phyloP scores from a whole-genome alignment of 2,888 invertebrate genomes.

The Agrochola lychnidis region DNA sequence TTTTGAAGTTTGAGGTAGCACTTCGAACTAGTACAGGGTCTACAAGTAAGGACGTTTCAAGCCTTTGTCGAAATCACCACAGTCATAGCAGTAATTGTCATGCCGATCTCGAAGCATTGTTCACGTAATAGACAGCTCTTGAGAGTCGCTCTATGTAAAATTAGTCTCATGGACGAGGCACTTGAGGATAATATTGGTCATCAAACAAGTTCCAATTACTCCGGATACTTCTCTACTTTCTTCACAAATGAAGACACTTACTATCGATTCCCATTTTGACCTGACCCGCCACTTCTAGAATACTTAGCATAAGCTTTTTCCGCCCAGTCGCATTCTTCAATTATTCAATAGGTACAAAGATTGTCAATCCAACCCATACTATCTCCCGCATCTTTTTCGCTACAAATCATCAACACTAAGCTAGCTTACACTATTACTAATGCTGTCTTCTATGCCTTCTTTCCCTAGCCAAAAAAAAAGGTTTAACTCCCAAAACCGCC shows the following conservation, averaged over 20 bases:
- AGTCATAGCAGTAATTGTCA: neutral
- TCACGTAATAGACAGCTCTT: neutral
- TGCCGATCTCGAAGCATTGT: neutral
- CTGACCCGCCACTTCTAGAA: too few relatives aligned
- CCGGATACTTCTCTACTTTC: neutral
- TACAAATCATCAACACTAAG: too few relatives aligned
- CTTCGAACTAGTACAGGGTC: neutral
- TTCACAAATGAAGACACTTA: neutral
- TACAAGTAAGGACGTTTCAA: neutral
- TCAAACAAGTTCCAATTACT: neutral
- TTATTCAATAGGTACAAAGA: neutral
- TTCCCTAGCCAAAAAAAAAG: neutral
- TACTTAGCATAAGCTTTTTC: neutral
- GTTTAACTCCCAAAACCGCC: slow-evolving; percentile 15
- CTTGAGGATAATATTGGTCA: neutral
- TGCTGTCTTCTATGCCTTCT: neutral
- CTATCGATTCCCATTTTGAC: neutral
- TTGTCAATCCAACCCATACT: too few relatives aligned
- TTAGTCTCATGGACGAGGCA: neutral
- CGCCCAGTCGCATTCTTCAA: neutral
- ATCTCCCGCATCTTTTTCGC: neutral
- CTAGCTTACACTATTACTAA: neutral
- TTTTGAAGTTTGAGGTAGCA: neutral
- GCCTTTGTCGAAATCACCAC: neutral
- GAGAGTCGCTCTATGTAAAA: neutral